Conservation (phyloP, 2,797 vertebrate genomes). For the Clarias platycephalus region DNA sequence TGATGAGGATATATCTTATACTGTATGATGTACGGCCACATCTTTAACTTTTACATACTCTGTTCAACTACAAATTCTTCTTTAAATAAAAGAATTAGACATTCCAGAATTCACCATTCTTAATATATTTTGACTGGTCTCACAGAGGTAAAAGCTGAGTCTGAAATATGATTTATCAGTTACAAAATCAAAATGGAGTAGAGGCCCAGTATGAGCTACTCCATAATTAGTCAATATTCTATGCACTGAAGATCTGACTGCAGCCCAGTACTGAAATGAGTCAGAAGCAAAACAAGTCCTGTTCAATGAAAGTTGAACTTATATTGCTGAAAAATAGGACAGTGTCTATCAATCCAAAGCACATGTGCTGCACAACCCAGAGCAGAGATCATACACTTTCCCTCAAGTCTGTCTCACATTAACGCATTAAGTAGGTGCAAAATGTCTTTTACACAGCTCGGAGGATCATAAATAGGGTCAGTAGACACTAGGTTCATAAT, state of each 20-base stretch:
- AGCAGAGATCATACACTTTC: slow-evolving; percentile 47
- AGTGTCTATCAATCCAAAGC: slow-evolving; percentile 31
- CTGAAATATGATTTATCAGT: slow-evolving; percentile 38
- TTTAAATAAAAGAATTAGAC: slow-evolving; percentile 27
- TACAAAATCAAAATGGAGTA: slow-evolving; percentile 1
- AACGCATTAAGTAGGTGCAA: slow-evolving; percentile 30
- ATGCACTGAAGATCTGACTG: slow-evolving; percentile 3
- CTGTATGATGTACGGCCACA: background rate
- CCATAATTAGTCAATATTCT: background rate
- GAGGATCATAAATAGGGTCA: background rate
- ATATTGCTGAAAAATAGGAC: slow-evolving; percentile 22
- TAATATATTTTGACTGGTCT: slow-evolving; percentile 50
- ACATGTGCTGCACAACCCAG: slow-evolving; percentile 27
- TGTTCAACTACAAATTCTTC: background rate
- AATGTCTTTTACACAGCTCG: slow-evolving; percentile 37
- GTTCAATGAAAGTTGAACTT: background rate
- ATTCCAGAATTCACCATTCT: background rate
- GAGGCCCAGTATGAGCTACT: background rate
- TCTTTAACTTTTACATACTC: background rate
- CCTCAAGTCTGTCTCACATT: slow-evolving; percentile 39
- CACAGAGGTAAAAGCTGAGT: slow-evolving; percentile 31
- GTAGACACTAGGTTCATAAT: background rate
- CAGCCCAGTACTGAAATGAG: slow-evolving; percentile 11
- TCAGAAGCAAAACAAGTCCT: slow-evolving; percentile 11
- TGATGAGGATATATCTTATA: background rate